Evolutionary conservation across 2,113 vertebrate genomes (phyloP).

Genomic region (Cyprinus carpio): DNA sequence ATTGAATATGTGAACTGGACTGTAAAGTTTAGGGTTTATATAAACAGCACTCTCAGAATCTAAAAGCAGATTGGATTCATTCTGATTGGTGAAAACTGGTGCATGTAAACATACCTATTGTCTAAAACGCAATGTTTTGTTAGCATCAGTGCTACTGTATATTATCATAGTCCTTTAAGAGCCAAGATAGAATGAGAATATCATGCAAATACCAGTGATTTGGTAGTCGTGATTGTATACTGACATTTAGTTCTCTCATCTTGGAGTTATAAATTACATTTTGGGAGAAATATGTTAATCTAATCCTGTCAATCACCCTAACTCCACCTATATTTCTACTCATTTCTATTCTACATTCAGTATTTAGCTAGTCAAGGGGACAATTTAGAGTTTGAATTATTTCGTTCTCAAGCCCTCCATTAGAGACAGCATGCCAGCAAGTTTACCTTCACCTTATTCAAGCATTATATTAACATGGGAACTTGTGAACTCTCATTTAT

Average conservation of each 20-base stretch:
- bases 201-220: background rate
- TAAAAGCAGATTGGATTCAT: no score
- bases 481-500: background rate
- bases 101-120: background rate
- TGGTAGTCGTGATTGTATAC: background rate
- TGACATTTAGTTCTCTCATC: background rate
- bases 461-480: background rate
- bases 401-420: background rate
- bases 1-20: no score
- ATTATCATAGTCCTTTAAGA: background rate
- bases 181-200: background rate
- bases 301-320: background rate
- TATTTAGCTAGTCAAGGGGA: background rate
- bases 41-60: no score
- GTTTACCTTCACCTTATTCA: background rate
- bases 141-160: background rate
- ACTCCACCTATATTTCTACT: background rate
- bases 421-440: background rate
- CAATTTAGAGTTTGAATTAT: no score
- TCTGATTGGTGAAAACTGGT: background rate
- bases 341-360: background rate
- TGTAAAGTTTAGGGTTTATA: no score
- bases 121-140: background rate
- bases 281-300: background rate
- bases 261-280: background rate